Conservation (phyloP, 1,140 invertebrate species). For the Drosophila miranda region DNA sequence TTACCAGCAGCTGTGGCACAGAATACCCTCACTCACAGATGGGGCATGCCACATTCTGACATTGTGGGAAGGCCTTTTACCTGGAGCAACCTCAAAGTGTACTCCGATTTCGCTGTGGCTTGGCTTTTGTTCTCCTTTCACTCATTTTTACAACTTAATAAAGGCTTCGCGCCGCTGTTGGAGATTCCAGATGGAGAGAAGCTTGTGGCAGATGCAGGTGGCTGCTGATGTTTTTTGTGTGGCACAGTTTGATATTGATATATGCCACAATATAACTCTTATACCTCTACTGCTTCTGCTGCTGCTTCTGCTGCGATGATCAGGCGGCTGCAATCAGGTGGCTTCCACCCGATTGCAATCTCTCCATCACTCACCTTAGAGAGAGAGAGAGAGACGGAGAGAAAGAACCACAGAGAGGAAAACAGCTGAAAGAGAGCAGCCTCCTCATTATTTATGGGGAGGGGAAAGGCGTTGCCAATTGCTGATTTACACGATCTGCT, state of each 20-base stretch:
- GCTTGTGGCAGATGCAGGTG: constrained; percentile 5
- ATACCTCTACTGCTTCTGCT: too few relatives aligned
- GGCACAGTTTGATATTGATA: constrained; percentile 48
- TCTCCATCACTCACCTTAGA: constrained; percentile 38
- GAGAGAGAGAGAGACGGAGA: constrained; percentile 3
- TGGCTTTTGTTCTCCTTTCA: constrained; percentile 19
- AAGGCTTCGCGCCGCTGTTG: constrained; percentile 13
- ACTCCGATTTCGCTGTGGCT: constrained; percentile 11
- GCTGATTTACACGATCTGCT: constrained; percentile 62
- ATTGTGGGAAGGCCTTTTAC: not conserved
- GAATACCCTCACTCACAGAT: not conserved
- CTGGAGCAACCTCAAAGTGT: not conserved
- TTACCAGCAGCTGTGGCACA: constrained; percentile 23
- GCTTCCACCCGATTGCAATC: constrained; percentile 44
- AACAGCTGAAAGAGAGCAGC: constrained; percentile 21
- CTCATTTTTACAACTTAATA: constrained; percentile 30
- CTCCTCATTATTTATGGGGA: constrained; percentile 33
- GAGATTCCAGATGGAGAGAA: constrained; percentile 1
- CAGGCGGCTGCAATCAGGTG: constrained; percentile 39
- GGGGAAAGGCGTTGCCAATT: constrained; percentile 56
- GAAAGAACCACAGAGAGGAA: constrained; percentile 1
- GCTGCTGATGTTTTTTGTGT: constrained; percentile 18
- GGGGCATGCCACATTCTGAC: too few relatives aligned
- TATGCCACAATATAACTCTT: constrained; percentile 12
- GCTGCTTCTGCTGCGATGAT: constrained; percentile 1